Evolutionary conservation across 2,797 vertebrate species (phyloP).

Genomic region (Acrocephalus scirpaceus): DNA sequence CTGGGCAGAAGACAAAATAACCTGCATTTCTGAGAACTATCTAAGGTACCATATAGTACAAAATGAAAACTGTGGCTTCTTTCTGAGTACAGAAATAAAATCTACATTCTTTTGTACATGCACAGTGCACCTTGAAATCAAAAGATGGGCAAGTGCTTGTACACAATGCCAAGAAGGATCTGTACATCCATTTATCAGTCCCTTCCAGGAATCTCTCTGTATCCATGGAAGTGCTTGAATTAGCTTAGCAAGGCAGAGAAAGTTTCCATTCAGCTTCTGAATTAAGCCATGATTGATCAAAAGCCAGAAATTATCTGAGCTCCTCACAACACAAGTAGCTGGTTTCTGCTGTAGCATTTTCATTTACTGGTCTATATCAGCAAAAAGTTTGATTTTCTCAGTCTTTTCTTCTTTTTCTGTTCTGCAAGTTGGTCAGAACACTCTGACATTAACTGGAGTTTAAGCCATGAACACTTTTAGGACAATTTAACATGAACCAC

Average conservation of each 20-base stretch:
- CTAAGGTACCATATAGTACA: accelerated
- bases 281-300: neutral
- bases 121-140: neutral
- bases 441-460: neutral
- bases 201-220: neutral
- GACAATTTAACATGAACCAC: neutral
- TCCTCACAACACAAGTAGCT: neutral
- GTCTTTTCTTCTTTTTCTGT: neutral
- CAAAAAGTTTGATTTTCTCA: neutral
- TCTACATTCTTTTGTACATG: neutral
- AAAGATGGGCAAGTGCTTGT: neutral
- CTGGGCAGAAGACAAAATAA: neutral
- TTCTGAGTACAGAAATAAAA: neutral
- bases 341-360: neutral
- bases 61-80: neutral
- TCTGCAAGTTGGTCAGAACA: neutral
- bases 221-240: neutral
- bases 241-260: neutral
- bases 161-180: neutral
- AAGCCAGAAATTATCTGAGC: neutral
- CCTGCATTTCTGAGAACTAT: neutral
- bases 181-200: neutral
- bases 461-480: neutral
- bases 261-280: neutral
- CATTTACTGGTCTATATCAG: neutral